A percentile compares a stretch with the other conserved stretches of the same genome.
phyloP scores from a whole-genome alignment of 2,797 vertebrate species.

The Echeneis naucrates region DNA sequence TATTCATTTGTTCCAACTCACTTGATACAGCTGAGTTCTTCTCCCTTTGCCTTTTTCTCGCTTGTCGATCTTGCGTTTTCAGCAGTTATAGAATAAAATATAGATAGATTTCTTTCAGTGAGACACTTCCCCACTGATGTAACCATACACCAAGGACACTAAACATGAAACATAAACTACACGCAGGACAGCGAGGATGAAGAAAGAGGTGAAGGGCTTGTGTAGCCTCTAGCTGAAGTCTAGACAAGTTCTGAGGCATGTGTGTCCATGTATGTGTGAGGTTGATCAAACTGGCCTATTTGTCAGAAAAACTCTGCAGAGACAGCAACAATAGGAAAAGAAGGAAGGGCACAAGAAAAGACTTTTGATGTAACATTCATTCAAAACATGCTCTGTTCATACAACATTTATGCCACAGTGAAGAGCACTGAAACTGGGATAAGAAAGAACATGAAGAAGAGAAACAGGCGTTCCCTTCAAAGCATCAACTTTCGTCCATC shows the following conservation, averaged over 20 bases:
- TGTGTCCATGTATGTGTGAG: constrained; percentile 12
- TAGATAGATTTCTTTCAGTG: constrained; percentile 59
- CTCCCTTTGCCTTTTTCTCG: constrained; percentile 28
- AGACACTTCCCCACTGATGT: constrained; percentile 57
- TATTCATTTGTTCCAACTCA: constrained; percentile 32
- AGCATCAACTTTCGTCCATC: constrained; percentile 59
- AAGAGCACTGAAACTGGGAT: constrained; percentile 37
- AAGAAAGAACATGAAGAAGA: constrained; percentile 1
- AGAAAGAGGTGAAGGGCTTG: constrained; percentile 36
- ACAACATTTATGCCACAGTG: constrained; percentile 53
- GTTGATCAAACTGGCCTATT: constrained; percentile 58
- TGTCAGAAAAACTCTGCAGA: constrained; percentile 49
- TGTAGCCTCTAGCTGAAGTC: constrained; percentile 23
- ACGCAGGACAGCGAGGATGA: constrained; percentile 29
- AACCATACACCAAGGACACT: constrained; percentile 62
- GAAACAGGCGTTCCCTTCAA: constrained; percentile 5
- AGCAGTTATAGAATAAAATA: constrained; percentile 67
- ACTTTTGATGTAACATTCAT: constrained; percentile 53
- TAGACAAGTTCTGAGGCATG: constrained; percentile 13
- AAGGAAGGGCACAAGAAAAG: constrained; percentile 13
- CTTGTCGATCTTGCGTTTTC: constrained; percentile 52
- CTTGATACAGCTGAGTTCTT: constrained; percentile 26
- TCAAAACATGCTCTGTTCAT: constrained; percentile 49
- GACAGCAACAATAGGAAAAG: constrained; percentile 19
- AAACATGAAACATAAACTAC: constrained; percentile 66